These are phyloP conservation scores for Recurvirostra avosetta DNA, from an alignment of 2,113 vertebrate species.

Conservation along the genomic window DNA sequence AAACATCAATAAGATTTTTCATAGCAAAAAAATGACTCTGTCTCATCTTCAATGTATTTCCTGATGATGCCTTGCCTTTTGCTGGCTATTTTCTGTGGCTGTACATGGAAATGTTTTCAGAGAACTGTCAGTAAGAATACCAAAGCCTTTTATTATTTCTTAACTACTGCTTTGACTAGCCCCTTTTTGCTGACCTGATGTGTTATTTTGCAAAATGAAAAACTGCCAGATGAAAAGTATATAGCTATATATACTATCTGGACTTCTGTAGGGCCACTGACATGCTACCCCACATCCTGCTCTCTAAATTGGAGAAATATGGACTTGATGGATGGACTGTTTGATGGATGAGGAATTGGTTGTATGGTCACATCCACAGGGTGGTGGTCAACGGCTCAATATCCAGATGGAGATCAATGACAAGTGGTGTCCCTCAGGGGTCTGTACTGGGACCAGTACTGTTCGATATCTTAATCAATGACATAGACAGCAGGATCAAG, in stretches of 20 bases:
- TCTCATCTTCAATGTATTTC: background rate
- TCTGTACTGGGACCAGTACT: background rate
- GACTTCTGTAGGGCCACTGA: background rate
- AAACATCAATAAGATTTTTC: background rate
- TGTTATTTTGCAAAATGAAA: background rate
- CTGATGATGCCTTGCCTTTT: background rate
- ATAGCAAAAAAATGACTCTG: background rate
- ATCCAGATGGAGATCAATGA: background rate
- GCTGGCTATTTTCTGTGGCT: background rate
- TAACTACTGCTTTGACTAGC: background rate
- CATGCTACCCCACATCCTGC: background rate
- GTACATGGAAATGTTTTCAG: background rate
- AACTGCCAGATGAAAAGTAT: background rate
- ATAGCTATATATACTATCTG: background rate
- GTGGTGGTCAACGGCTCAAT: background rate
- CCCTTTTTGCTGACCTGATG: background rate
- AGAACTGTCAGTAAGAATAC: background rate
- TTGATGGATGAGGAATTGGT: background rate
- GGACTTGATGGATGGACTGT: background rate
- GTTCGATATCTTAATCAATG: background rate
- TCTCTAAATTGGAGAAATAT: background rate
- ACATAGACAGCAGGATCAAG: background rate
- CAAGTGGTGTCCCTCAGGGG: background rate
- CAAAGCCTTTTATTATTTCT: background rate
- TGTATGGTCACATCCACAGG: background rate